Base-by-base conservation (phyloP, 2,888 invertebrate species). In the Saturnia pavonia region DNA sequence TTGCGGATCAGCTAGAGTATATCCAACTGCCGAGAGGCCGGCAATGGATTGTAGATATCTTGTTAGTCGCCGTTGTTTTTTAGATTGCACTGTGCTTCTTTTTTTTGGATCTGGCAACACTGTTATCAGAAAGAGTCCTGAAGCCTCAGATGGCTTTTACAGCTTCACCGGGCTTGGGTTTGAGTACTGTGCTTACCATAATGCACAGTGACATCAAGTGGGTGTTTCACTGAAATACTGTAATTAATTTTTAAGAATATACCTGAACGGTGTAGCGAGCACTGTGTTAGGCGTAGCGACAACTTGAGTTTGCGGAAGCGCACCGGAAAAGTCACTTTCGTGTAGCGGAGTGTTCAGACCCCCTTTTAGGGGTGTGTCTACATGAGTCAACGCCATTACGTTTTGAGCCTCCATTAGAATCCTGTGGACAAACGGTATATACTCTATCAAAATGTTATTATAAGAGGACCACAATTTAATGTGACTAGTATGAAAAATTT, bases 361-460 rank as follows among this genome's bases (percentile, higher is more conserved):
- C 67, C 99, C 97, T 88, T 99, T 99, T 25, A 99, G 92, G 0
- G 99, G 99, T 0, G 99, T 99, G 85, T 99, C 99, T 1, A 99
- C 99, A 88, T 99, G 99, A 0, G 98, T 98, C 27, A 99, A 93
- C 0, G 99, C 99, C 98, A 99, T 99, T 84, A 99, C 97, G 86
- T 99, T 99, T 90, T 99, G 99, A 0, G 99, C 99, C 91, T 99
- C 99, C 96, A 99, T 96, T 74, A 97, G 94, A 75, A 97, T 96
- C 77, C 96, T 94, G 80, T 4, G 77, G 81, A 27, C n/a, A 34
- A 71, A 60, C 25, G 1, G 27, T 27, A 16, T 25, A 25, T 27
- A 22, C 9, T 34, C 65, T 27, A 27, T 14, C 48, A 48, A 6
- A 19, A 19, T 19, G 4, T 48, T 19, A 19, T 48, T 48, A 34